Percentiles rank a stretch among this genome's conserved stretches.
These are phyloP conservation scores for Ophioderma brevispina DNA, from an alignment of 35 echinoderm and acorn worm genomes.

Conservation along the genomic window DNA sequence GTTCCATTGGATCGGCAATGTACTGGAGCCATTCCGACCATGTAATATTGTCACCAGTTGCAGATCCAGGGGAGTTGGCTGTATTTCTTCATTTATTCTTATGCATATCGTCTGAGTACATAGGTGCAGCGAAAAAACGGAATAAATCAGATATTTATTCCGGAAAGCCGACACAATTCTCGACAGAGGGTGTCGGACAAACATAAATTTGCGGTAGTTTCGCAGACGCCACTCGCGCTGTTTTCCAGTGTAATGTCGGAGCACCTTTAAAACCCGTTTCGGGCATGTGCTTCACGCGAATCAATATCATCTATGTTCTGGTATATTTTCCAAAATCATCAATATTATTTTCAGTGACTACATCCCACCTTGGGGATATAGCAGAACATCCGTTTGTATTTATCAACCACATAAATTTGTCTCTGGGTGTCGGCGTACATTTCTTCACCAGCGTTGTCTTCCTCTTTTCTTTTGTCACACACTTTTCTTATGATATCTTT, in stretches of 20 bases:
- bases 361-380: conserved; percentile 63
- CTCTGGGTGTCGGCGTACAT: background rate
- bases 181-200: conserved; percentile 67
- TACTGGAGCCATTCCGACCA: conserved; percentile 76
- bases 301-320: conserved; percentile 47
- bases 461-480: background rate
- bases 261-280: conserved; percentile 36
- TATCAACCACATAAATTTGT: background rate
- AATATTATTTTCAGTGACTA: conserved; percentile 75
- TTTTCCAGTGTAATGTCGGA: conserved; percentile 12
- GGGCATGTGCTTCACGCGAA: conserved; percentile 52
- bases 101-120: conserved; percentile 41
- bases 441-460: background rate
- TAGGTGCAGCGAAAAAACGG: conserved; percentile 30
- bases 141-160: conserved; percentile 63
- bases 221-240: conserved; percentile 33
- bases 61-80: conserved; percentile 27
- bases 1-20: conserved; percentile 45
- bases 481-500: background rate
- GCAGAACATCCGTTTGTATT: conserved; percentile 2
- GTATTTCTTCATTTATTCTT: conserved; percentile 63
- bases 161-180: conserved; percentile 77
- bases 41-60: conserved; percentile 66
- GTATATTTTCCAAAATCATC: conserved; percentile 65
- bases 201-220: conserved; percentile 79